Percentiles rank a stretch among this genome's conserved stretches.
These are phyloP conservation scores for Ammodytes dubius DNA, from an alignment of 2,113 vertebrate species.

Conservation along the genomic window DNA sequence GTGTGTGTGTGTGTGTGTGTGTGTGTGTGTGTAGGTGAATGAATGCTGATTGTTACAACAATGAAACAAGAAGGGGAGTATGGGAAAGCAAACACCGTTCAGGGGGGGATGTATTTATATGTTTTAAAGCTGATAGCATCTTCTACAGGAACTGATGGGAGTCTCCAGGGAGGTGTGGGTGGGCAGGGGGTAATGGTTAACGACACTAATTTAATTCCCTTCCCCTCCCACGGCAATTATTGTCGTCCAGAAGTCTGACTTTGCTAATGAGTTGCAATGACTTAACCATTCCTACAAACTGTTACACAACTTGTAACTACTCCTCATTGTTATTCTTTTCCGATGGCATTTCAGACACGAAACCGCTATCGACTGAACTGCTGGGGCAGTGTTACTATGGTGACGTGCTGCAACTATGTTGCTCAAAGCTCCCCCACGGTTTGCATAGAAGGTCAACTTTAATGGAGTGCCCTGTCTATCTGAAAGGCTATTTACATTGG, in stretches of 20 bases:
- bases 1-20: background rate
- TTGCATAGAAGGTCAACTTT: conserved; percentile 71
- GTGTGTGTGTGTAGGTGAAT: conserved; percentile 2
- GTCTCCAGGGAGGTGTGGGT: conserved; percentile 64
- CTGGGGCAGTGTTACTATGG: conserved; percentile 58
- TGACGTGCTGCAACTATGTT: conserved; percentile 48
- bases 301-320: conserved; percentile 30
- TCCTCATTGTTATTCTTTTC: conserved; percentile 28
- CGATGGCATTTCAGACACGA: conserved; percentile 51
- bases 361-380: conserved; percentile 28
- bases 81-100: conserved; percentile 31
- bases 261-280: conserved; percentile 46
- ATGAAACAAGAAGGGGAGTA: conserved; percentile 20
- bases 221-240: conserved; percentile 54
- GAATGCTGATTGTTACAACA: conserved; percentile 21
- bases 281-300: conserved; percentile 19
- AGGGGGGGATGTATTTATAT: conserved; percentile 57
- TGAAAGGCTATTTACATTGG: conserved; percentile 46
- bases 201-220: conserved; percentile 39
- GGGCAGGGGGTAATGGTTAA: conserved; percentile 44
- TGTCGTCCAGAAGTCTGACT: conserved; percentile 15
- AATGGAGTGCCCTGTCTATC: conserved; percentile 55
- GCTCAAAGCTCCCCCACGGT: conserved; percentile 39
- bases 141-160: conserved; percentile 23
- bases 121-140: conserved; percentile 65